Conservation (phyloP, 2,113 vertebrate genomes). For the Stictonetta naevosa region DNA sequence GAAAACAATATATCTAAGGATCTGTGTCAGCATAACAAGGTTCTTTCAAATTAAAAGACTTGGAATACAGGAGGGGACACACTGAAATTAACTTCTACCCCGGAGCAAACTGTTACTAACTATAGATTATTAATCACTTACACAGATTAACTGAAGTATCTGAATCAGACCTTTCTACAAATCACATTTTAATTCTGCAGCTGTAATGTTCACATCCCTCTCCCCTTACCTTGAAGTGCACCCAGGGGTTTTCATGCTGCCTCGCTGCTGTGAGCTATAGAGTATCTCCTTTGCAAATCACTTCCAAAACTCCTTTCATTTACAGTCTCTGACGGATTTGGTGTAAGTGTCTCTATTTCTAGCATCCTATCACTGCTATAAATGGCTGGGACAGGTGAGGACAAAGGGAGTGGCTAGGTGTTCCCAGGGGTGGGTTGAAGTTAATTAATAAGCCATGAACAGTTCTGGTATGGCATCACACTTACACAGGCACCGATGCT, state of each 20-base stretch:
- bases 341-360: background rate
- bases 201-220: accelerated
- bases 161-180: background rate
- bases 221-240: slow-evolving; percentile 31
- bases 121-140: background rate
- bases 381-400: slow-evolving; percentile 6
- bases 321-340: background rate
- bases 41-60: background rate
- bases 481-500: background rate
- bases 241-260: slow-evolving; percentile 28
- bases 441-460: background rate
- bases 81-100: background rate
- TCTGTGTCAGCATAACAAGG: background rate
- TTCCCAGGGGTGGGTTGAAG: background rate
- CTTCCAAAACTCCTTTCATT: background rate
- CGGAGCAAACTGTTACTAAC: background rate
- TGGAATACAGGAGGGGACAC: background rate
- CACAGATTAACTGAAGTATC: background rate
- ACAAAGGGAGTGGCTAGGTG: slow-evolving; percentile 35
- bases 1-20: background rate
- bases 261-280: background rate
- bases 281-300: background rate
- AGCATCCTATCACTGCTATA: background rate
- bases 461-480: accelerated
- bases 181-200: accelerated